Evolutionary conservation across 2,113 vertebrate species (phyloP).

Genomic region (Recurvirostra avosetta): DNA sequence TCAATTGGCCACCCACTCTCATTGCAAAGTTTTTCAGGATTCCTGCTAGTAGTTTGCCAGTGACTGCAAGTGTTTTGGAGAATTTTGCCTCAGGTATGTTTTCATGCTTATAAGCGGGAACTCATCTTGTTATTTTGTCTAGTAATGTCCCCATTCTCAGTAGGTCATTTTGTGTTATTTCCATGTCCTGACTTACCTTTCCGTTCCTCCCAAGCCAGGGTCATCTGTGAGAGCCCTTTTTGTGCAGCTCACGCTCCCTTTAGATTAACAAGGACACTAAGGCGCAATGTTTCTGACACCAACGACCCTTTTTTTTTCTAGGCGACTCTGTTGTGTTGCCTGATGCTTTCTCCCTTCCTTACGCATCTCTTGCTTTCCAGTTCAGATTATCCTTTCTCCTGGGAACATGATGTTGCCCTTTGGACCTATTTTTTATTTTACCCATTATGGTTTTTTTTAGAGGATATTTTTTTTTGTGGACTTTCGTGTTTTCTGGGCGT

Average conservation of each 20-base stretch:
- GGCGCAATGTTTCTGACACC: neutral
- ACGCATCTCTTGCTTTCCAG: neutral
- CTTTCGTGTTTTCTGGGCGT: neutral
- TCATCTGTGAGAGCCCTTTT: neutral
- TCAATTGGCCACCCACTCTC: constrained; percentile 23
- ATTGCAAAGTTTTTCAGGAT: neutral
- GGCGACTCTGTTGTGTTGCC: neutral
- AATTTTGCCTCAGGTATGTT: constrained; percentile 33
- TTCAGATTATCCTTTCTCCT: neutral
- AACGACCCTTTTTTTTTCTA: neutral
- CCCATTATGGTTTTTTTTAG: neutral
- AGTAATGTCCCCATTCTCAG: neutral
- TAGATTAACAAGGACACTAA: neutral
- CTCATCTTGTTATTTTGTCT: neutral
- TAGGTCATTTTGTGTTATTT: neutral
- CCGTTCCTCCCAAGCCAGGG: neutral
- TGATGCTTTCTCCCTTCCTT: neutral
- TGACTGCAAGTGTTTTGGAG: constrained; percentile 4
- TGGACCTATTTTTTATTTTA: neutral
- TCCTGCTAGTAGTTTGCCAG: neutral
- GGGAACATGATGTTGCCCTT: neutral
- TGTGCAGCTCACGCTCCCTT: neutral
- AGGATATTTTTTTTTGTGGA: neutral
- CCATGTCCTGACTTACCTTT: neutral
- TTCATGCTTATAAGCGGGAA: neutral